A percentile compares a stretch with the other conserved stretches of the same genome.
These are phyloP conservation scores for Cataglyphis altisquamis DNA, from an alignment of 2,888 invertebrate genomes.

Conservation along the genomic window DNA sequence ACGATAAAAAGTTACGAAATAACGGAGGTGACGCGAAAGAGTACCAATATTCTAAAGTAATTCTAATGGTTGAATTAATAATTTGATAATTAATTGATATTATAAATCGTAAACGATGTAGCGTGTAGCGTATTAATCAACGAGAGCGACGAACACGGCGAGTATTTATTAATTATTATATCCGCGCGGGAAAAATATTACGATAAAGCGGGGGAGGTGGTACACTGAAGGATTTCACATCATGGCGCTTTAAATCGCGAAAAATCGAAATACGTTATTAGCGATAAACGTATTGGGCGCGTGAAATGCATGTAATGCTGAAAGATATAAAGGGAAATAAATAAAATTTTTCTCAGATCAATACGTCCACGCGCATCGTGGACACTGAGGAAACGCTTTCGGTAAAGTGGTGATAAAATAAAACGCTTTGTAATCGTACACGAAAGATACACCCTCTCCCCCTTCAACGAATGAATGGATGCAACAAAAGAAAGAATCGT, in stretches of 20 bases:
- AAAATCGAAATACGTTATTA: constrained; percentile 35
- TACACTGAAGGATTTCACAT: constrained; percentile 25
- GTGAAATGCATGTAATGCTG: constrained; percentile 15
- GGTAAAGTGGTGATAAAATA: constrained; percentile 34
- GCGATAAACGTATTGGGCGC: constrained; percentile 36
- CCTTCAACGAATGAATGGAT: constrained; percentile 41
- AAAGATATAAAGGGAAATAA: not conserved
- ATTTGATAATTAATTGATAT: constrained; percentile 86
- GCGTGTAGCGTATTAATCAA: constrained; percentile 83
- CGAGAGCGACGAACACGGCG: constrained; percentile 69
- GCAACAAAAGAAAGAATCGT: constrained; percentile 17
- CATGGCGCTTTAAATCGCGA: constrained; percentile 29
- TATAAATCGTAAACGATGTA: constrained; percentile 85
- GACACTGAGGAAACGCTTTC: not conserved
- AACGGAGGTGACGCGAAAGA: constrained; percentile 82
- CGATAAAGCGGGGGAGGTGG: constrained; percentile 39
- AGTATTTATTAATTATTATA: constrained; percentile 63
- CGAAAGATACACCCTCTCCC: constrained; percentile 33
- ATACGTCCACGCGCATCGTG: not conserved
- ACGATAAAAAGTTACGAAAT: constrained; percentile 52
- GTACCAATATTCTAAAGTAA: constrained; percentile 86
- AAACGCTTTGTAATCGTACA: constrained; percentile 25
- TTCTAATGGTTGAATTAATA: constrained; percentile 86
- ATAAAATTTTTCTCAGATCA: constrained; percentile 11
- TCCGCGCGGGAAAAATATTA: constrained; percentile 38